Conservation (phyloP, 1,140 invertebrate genomes). For the Tetramorium simillimum region DNA sequence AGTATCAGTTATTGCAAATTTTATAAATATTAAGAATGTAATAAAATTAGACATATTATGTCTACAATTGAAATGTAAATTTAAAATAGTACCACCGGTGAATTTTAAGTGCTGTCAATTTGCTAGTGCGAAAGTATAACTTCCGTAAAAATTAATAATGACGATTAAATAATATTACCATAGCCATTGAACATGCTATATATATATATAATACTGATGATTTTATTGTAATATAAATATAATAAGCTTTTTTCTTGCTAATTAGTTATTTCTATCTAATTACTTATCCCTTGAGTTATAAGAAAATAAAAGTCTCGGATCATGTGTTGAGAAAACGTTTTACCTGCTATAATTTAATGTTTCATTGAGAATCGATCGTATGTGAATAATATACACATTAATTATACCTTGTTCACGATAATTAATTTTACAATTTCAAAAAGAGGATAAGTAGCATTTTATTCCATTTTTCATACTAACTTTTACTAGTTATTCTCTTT, state of each 20-base stretch:
- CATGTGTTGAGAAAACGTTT: neutral
- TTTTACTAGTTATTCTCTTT: neutral
- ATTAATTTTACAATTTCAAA: conserved; percentile 24
- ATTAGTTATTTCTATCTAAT: neutral
- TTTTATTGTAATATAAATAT: neutral
- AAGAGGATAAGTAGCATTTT: neutral
- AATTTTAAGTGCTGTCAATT: neutral
- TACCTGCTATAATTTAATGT: neutral
- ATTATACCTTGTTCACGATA: neutral
- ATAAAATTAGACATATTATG: neutral
- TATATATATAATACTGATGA: neutral
- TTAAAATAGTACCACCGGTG: neutral
- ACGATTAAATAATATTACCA: neutral
- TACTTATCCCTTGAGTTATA: neutral
- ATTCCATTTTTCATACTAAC: neutral
- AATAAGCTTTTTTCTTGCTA: neutral
- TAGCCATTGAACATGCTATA: neutral
- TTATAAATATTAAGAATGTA: neutral
- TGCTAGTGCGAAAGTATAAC: neutral
- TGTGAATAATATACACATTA: conserved; percentile 6
- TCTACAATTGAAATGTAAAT: neutral
- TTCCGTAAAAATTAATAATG: neutral
- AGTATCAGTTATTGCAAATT: neutral
- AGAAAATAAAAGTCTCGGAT: neutral
- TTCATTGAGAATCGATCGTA: neutral